Base-by-base conservation (phyloP, 1,140 invertebrate species). In the Euschistus heros region DNA sequence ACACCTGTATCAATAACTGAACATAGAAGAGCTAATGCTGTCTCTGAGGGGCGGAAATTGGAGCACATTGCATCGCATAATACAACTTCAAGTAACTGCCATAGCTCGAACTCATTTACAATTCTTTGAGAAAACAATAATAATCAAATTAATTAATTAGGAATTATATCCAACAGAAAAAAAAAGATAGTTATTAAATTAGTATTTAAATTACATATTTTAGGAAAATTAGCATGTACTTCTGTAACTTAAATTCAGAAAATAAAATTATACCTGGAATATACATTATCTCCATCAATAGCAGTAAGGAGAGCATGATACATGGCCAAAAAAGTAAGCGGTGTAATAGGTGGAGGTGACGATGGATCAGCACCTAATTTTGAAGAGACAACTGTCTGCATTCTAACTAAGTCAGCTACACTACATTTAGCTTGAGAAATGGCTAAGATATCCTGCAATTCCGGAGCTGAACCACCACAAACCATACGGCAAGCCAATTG, bases 361-460 rank as follows among this genome's bases (percentile, higher is more conserved):
- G 78, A 77, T 20, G 80, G 78, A 67, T 80, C 78, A 67, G 82
- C 80, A 69, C 82, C 82, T 70, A 89, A 78, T 74, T 89, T 89
- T 74, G 83, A 82, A 27, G 74, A 76, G 69, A 89, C 83, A 50
- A 88, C 81, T 44, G 79, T 80, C 42, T 86, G 84, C 86, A 89
- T 89, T 65, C 87, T 83, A 27, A 78, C 77, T 63, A 88, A 78
- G 76, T 88, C 87, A 69, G 86, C 82, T 47, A 80, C 79, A 47
- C 85, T 88, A 75, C 87, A 89, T 73, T 86, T 86, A 71, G 84
- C 86, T 74, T 88, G 81, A 0, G 80, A 82, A 64, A 84, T 81
- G 8, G 80, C 81, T 30, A 84, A 79, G 74, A 57, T 77, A 68
- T 72, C 81, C 74, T 67, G 76, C 73, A 65, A 78, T 54, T 74